Base-by-base conservation (phyloP, 1,140 invertebrate genomes). In the Euwallacea similis region DNA sequence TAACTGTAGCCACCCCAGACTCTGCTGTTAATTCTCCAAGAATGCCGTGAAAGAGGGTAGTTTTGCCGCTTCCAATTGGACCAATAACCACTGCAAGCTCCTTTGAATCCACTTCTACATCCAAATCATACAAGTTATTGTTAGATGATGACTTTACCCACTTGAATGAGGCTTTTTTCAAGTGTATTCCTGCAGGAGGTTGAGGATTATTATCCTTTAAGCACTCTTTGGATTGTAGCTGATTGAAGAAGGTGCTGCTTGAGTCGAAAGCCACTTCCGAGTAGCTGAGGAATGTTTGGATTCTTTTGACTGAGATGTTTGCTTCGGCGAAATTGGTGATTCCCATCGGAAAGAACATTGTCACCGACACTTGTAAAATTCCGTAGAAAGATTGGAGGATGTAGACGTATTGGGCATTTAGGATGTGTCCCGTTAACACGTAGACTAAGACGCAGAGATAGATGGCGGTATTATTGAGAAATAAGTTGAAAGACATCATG, bases 1-100 rank as follows among this genome's bases (percentile, higher is more conserved):
- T 70, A 0, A 78, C 65, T 10, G 61, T 53, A 7, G 79, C 16
- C 2, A 41, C 63, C 10, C 81, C 81, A 7, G 33, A 42, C 15
- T 79, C 79, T 0, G 91, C 75, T 2, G 90, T 89, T 42, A 97
- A 78, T 83, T 98, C 95, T 56, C 87, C 84, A 7, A 97, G 83
- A 63, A 97, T 85, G 2, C 88, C 86, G 79, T 96, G 90, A 10
- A 97, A 82, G 2, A 97, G 81, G 10, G 93, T 95, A 75, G 89
- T 89, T 83, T 92, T 92, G 65, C 91, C 91, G 44, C 88, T 83
- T 53, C 91, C 90, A 13, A 93, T 89, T 16, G 87, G 85, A 8
- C 91, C 91, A 72, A 93, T 87, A 7, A 93, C 83, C 2, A 87
- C 88, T 6, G 89, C 79, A 33, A 92, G 76, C 75, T 90, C 63